A percentile compares a stretch with the other conserved stretches of the same genome.
These are phyloP conservation scores for Hemaris fuciformis DNA, from an alignment of 2,888 invertebrate genomes.

Conservation along the genomic window DNA sequence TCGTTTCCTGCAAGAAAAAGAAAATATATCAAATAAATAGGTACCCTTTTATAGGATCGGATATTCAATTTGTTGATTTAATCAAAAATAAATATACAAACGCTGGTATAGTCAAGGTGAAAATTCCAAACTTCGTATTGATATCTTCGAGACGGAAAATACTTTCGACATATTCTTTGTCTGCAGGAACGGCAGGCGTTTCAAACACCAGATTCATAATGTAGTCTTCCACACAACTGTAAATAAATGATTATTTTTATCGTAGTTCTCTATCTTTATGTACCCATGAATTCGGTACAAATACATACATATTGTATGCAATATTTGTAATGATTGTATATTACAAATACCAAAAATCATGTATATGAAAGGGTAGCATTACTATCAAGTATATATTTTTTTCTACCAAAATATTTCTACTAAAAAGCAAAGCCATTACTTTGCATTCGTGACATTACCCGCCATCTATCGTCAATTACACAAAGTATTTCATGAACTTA, in stretches of 20 bases:
- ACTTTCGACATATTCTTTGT: slow-evolving; percentile 57
- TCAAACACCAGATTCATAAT: slow-evolving; percentile 75
- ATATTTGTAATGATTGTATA: too few relatives aligned
- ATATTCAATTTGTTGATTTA: neutral
- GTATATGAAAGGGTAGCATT: too few relatives aligned
- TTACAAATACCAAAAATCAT: too few relatives aligned
- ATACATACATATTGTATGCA: too few relatives aligned
- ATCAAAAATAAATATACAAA: slow-evolving; percentile 41
- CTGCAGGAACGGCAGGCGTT: slow-evolving; percentile 66
- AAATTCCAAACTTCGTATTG: slow-evolving; percentile 73
- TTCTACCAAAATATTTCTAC: neutral
- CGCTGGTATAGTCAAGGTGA: slow-evolving; percentile 71
- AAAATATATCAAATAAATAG: slow-evolving; percentile 15
- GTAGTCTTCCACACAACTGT: slow-evolving; percentile 75
- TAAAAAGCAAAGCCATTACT: neutral
- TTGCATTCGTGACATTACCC: neutral
- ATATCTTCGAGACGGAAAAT: slow-evolving; percentile 68
- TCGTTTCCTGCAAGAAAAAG: slow-evolving; percentile 66
- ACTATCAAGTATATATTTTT: too few relatives aligned
- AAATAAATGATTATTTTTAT: too few relatives aligned
- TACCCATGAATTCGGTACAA: too few relatives aligned
- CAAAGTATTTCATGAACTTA: slow-evolving; percentile 40
- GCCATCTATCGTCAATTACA: neutral
- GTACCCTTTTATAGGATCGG: too few relatives aligned
- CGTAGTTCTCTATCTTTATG: too few relatives aligned